Evolutionary conservation across 2,888 invertebrate genomes (phyloP).

Genomic region (Leucophora obtusa): DNA sequence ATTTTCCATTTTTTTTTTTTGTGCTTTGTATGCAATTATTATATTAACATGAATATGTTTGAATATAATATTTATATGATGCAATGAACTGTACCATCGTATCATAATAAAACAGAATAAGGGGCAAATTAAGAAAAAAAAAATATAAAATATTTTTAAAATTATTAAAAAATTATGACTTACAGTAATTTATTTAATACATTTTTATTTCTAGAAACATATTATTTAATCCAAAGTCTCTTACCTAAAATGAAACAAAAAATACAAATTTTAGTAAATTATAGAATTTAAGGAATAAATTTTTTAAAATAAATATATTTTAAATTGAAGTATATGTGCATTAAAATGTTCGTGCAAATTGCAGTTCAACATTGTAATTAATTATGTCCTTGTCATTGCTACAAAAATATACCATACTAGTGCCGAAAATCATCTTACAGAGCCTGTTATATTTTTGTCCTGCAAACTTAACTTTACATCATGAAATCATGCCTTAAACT

Average conservation of each 20-base stretch:
- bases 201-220: constrained; percentile 7
- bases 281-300: no score
- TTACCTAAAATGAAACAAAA: constrained; percentile 40
- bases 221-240: constrained; percentile 30
- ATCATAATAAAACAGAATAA: not conserved
- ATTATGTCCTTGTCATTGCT: no score
- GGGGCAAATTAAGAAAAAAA: constrained; percentile 1
- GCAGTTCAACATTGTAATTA: no score
- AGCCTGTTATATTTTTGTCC: no score
- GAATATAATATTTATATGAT: constrained; percentile 38
- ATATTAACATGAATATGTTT: constrained; percentile 36
- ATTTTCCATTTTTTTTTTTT: constrained; percentile 1
- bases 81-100: constrained; percentile 33
- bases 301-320: no score
- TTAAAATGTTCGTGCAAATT: no score
- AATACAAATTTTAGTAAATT: not conserved
- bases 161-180: constrained; percentile 30
- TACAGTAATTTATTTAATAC: constrained; percentile 17
- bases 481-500: no score
- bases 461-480: no score
- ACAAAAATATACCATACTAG: no score
- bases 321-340: no score
- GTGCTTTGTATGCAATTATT: constrained; percentile 35
- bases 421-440: no score
- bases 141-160: constrained; percentile 12